phyloP scores from a whole-genome alignment of 2,797 vertebrate species.

The Pseudochaenichthys georgianus region DNA sequence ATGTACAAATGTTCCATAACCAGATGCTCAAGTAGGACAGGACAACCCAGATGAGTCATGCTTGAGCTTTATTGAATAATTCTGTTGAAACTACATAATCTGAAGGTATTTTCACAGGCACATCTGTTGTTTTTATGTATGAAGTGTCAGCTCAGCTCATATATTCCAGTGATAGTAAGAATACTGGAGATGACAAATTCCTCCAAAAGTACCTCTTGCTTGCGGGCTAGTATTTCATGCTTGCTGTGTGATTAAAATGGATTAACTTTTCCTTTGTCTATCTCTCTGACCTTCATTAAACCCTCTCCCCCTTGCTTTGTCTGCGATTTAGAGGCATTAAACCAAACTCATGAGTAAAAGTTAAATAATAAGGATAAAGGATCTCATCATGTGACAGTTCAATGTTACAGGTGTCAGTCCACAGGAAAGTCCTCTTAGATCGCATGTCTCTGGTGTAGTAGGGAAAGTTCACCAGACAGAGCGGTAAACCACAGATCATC shows the following conservation, averaged over 20 bases:
- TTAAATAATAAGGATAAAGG: background rate
- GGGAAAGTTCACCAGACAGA: constrained; percentile 2
- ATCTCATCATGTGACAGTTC: constrained; percentile 20
- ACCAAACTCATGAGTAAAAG: constrained; percentile 17
- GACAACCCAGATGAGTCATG: constrained; percentile 28
- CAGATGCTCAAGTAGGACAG: constrained; percentile 2
- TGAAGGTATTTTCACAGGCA: constrained; percentile 19
- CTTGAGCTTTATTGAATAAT: constrained; percentile 44
- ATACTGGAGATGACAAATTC: constrained; percentile 51
- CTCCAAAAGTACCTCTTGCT: constrained; percentile 46
- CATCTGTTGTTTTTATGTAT: constrained; percentile 35
- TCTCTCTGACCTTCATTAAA: constrained; percentile 48
- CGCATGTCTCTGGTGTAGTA: constrained; percentile 4
- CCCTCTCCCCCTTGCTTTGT: constrained; percentile 2
- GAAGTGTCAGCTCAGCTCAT: constrained; percentile 43
- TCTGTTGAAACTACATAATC: constrained; percentile 30
- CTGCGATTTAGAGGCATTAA: constrained; percentile 16
- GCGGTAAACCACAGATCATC: constrained; percentile 28
- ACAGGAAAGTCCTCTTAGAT: constrained; percentile 5
- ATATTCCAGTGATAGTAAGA: constrained; percentile 31
- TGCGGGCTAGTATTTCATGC: constrained; percentile 47
- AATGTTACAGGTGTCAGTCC: constrained; percentile 21
- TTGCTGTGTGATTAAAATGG: constrained; percentile 53
- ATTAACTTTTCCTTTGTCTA: constrained; percentile 37
- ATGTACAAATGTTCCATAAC: background rate